Base-by-base conservation (phyloP, 2,888 invertebrate genomes). In the Metacarcinus magister region DNA sequence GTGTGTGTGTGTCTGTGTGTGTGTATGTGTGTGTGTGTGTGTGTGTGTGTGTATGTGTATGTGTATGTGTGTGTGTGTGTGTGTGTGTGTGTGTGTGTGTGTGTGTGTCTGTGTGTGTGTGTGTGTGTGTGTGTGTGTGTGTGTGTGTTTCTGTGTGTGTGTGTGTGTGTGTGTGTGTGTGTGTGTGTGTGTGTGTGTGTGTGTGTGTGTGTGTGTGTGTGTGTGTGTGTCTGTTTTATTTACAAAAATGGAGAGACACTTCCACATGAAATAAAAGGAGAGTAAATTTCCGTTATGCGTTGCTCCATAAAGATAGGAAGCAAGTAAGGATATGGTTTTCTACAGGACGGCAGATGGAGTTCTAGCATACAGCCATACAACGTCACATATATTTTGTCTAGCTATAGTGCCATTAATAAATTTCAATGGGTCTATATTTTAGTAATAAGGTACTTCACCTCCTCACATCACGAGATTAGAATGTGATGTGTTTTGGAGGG, bases 191-290 rank as follows among this genome's bases (percentile, higher is more conserved):
- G 67, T n/a, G 67, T 67, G 67, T n/a, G 67, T 54, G 67, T 67
- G 67, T 67, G 67, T 67, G 67, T 67, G 67, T 67, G 67, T 67
- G 67, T 67, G 67, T 67, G 67, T 67, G 67, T 67, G 67, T 67
- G 67, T 67, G 67, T 16, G 19, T 67, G 67, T 10, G 67, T 16
- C 23, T 16, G 67, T 67, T 23, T 67, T n/a, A 67, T 16, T 67
- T 67, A 67, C 67, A 67, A 5, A 67, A 67, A 23, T 67, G 67
- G 67, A 67, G 67, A 16, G 19, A 1, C n/a, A 10, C n/a, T 67
- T n/a, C 8, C 54, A 54, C 54, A 13, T 13, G 54, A 54, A 54
- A 54, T 54, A 54, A 54, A 54, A 54, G 54, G 54, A 54, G 54
- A 54, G 54, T 54, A 54, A 54, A 54, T 7, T 54, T 54, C 54